Evolutionary conservation across 1,140 invertebrate genomes (phyloP).

Genomic region (Brachionus koreanus): DNA sequence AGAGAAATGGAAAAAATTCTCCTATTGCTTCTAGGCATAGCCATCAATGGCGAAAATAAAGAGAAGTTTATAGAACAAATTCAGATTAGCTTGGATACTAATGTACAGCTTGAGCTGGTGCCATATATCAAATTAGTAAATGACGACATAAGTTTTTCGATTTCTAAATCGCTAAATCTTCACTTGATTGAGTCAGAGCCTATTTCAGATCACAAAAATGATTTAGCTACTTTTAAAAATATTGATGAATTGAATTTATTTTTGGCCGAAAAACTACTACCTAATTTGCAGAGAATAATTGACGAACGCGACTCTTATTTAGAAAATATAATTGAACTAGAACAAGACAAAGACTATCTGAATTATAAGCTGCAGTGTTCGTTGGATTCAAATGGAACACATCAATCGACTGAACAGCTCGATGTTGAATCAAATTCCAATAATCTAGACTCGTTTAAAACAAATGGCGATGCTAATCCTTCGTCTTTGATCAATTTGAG

Average conservation of each 20-base stretch:
- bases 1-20: constrained; percentile 35
- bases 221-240: constrained; percentile 14
- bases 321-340: constrained; percentile 28
- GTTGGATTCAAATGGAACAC: background rate
- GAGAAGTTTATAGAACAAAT: constrained; percentile 43
- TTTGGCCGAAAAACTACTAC: background rate
- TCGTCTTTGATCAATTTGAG: constrained; percentile 17
- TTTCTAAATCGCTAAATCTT: background rate
- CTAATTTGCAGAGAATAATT: constrained; percentile 7
- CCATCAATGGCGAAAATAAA: constrained; percentile 35
- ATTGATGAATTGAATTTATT: constrained; percentile 2
- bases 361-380: constrained; percentile 26
- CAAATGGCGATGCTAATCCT: background rate
- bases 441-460: constrained; percentile 6
- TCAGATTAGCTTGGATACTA: background rate
- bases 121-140: constrained; percentile 30
- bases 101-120: constrained; percentile 1
- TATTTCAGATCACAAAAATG: background rate
- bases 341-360: constrained; percentile 43
- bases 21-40: background rate
- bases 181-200: background rate
- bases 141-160: constrained; percentile 27
- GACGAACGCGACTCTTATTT: constrained; percentile 40
- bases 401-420: background rate
- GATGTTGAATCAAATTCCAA: background rate